Evolutionary conservation across 2,113 vertebrate genomes (phyloP), one percentile per base, ranked within the genome.

Genomic region (Anguilla japonica): DNA sequence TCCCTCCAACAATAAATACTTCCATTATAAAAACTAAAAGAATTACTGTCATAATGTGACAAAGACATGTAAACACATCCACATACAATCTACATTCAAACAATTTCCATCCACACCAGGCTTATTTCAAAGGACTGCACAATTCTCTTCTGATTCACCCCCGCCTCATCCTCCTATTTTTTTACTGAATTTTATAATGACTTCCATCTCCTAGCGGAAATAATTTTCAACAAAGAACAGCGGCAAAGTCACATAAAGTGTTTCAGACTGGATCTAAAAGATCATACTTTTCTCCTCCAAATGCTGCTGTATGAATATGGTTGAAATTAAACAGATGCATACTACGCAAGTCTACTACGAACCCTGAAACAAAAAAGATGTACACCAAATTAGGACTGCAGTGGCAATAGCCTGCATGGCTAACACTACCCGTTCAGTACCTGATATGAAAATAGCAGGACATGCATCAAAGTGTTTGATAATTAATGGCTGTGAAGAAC

Each of bases 381-480:
- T 34, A 34, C n/a, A 29, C 34, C 26, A 75, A 34, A 75, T 26
- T 67, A 26, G 18, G 4, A 26, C 18, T 22, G 8, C 60, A 67
- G 5, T 22, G 20, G 22, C 20, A 67, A 67, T 22, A 67, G 18
- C 22, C 50, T 53, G 13, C 50, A 26, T 67, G 71, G 71, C 2
- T 29, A 75, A 75, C 26, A 34, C n/a, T 75, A 29, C n/a, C 29
- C 13, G 71, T 34, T 75, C 67, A 34, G 26, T 11, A 75, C 71
- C 71, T 75, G 71, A 34, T 29, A n/a, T 71, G 63, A 29, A 34
- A 75, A 34, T 75, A 75, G 2, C n/a, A n/a, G n/a, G 71, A 75
- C 26, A 34, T 75, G 71, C 71, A 75, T 75, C 71, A 75, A 75
- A 75, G 71, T 75, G 71, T 75, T 75, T 75, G 71, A 75, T 75